Base-by-base conservation (phyloP, 53 echinoderm and acorn worm genomes). In the Paracentrotus lividus region DNA sequence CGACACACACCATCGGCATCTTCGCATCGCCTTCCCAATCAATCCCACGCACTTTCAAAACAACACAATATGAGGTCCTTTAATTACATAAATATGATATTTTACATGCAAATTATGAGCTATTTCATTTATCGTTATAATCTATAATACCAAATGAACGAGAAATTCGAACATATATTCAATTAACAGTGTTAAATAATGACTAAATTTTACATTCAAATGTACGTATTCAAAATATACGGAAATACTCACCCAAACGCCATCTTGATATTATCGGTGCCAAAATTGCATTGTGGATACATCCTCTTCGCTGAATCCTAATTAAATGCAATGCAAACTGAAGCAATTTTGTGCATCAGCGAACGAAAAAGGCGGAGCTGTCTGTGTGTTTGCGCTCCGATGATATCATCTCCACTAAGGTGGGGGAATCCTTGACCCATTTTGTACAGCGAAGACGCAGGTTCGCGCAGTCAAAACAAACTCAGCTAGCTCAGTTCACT, bases 211-310 rank as follows among this genome's bases (percentile, higher is more conserved):
- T 26, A 45, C 81, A 47, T 81, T 81, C 44, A 23, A 81, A 81
- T 47, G 81, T 44, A 89, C 89, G 89, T 89, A 65, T 89, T 90
- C 52, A 90, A 69, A 90, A 14, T 90, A 52, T 51, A 90, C 90
- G 90, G 90, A 90, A 90, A 90, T 67, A 43, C 90, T 90, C 72
- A 90, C 90, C 90, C 72, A 90, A 90, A 54, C 90, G 90, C 90
- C 90, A 90, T 90, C 56, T 90, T 90, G 90, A 51, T 90, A 69
- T 90, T 68, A 90, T 27, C 2, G 45, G 52, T 20, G 14, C 29
- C 12, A 32, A 64, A 33, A 65, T 4, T 90, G 90, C 90, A 90
- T 90, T 90, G 52, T 90, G 90, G 90, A 90, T 72, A 90, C 53
- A 90, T 90, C 90, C 90, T 64, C 23, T 90, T 2, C 75, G 90